Evolutionary conservation across 2,797 vertebrate species (phyloP).

Genomic region (Poliocrania exsul): DNA sequence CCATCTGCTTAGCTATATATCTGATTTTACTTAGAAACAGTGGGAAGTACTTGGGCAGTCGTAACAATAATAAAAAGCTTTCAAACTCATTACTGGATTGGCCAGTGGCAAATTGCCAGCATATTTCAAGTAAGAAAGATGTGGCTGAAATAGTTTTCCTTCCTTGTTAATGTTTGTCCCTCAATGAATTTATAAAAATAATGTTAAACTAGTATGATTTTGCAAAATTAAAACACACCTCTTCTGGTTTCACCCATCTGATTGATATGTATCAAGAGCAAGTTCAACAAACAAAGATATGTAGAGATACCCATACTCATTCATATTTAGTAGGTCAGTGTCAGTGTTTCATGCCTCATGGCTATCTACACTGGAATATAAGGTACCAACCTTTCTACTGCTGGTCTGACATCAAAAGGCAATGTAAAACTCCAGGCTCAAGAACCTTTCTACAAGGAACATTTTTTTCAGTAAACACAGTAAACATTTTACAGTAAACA

Average conservation of each 20-base stretch:
- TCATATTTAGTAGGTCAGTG: not conserved
- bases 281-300: not conserved
- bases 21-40: not conserved
- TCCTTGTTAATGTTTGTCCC: not conserved
- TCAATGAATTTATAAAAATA: not conserved
- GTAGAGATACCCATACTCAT: not conserved
- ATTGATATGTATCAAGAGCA: not conserved
- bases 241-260: not conserved
- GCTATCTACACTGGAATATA: not conserved
- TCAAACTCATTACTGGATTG: not conserved
- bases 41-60: not conserved
- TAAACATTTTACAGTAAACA: not conserved
- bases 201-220: accelerated
- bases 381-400: not conserved
- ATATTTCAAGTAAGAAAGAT: not conserved
- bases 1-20: not conserved
- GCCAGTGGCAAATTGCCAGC: not conserved
- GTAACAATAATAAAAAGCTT: not conserved
- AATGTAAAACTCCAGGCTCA: not conserved
- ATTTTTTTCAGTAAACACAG: not conserved
- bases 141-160: not conserved
- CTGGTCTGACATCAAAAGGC: not conserved
- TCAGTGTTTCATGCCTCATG: not conserved
- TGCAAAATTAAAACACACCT: not conserved
- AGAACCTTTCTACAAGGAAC: not conserved